Conservation (phyloP, 1,140 invertebrate species). For the Microplitis demolitor region DNA sequence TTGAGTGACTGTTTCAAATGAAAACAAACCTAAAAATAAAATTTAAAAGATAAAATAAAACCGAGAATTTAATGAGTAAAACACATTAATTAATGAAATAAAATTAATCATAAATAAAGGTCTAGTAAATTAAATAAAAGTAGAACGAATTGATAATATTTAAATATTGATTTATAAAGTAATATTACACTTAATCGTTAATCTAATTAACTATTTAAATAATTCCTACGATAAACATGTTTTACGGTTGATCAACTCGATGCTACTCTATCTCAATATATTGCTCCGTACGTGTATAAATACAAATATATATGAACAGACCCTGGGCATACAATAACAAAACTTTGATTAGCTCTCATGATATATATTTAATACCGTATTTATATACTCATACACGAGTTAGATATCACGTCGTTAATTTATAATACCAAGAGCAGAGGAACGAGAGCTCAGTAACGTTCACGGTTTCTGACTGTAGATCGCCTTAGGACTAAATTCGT, state of each 20-base stretch:
- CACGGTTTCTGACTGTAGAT: conserved; percentile 1
- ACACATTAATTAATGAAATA: background rate
- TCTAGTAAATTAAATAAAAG: background rate
- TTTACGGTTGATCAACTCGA: background rate
- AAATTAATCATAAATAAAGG: background rate
- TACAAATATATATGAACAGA: background rate
- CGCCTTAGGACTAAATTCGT: background rate
- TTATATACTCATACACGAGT: background rate
- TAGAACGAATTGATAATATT: conserved; percentile 1
- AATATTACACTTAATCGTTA: background rate
- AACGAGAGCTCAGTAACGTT: background rate
- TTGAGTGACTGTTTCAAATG: too few species aligned
- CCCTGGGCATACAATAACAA: background rate
- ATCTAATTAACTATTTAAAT: conserved; percentile 12
- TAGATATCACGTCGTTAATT: conserved; percentile 3
- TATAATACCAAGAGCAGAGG: background rate
- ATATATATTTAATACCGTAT: background rate
- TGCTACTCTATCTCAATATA: background rate
- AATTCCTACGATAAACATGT: background rate
- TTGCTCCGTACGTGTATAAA: too few species aligned
- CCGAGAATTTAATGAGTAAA: too few species aligned
- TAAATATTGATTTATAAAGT: background rate
- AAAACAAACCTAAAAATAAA: too few species aligned
- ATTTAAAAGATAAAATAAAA: too few species aligned
- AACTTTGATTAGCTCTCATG: conserved; percentile 11